These are phyloP conservation scores for Isurus oxyrinchus DNA, from an alignment of 2,113 vertebrate species.

Conservation along the genomic window DNA sequence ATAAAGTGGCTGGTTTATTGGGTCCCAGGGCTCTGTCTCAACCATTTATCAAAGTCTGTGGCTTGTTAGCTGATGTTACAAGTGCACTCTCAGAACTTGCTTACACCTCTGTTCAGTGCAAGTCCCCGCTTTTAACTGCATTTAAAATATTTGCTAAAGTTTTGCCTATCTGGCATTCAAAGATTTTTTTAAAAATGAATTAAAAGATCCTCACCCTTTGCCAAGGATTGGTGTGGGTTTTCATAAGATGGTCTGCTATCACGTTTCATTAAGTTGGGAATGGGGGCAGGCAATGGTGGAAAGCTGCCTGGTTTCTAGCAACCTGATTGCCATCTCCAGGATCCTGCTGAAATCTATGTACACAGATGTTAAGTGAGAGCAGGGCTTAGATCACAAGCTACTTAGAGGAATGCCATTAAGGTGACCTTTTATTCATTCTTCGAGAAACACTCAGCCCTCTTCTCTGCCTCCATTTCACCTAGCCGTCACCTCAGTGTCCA, in stretches of 20 bases:
- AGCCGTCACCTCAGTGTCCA: not conserved
- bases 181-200: not conserved
- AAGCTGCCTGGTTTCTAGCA: not conserved
- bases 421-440: not conserved
- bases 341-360: not conserved
- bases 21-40: not conserved
- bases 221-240: not conserved
- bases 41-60: not conserved
- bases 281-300: not conserved
- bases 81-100: not conserved
- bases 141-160: not conserved
- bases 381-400: not conserved
- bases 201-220: not conserved
- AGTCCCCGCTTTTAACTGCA: not conserved
- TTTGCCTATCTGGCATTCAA: no score
- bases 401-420: not conserved
- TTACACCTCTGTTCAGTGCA: not conserved
- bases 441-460: not conserved
- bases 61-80: not conserved
- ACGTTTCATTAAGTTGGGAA: not conserved
- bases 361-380: not conserved
- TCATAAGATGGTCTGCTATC: not conserved
- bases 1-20: not conserved
- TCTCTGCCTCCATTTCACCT: not conserved
- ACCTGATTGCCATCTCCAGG: not conserved